Evolutionary conservation across 2,888 invertebrate genomes (phyloP), one percentile per base, ranked within the genome.

Genomic region (Merodon equestris): DNA sequence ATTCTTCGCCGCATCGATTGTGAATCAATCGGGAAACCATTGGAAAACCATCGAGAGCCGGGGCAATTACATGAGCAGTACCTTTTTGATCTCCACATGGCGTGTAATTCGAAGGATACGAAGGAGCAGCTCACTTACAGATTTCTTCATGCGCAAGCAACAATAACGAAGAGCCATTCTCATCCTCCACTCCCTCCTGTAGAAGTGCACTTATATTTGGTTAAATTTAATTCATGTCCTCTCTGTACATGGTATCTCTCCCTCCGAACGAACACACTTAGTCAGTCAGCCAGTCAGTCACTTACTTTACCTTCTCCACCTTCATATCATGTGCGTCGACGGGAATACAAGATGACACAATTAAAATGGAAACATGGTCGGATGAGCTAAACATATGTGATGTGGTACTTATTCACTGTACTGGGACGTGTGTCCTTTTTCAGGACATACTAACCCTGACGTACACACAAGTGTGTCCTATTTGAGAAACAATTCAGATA

Each of bases 321-420:
- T 17, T 7, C 38, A 40, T 63, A 61, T 68, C 51, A 63, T 63
- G 47, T 70, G 47, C 53, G 56, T 75, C 58, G 63, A 74, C 74
- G 74, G 70, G 68, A 79, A 74, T 74, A 79, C 79, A 66, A 74
- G 79, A 79, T 74, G 79, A 79, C 79, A 79, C 79, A 79, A 79
- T 79, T 79, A 79, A 79, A 79, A 79, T 74, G 60, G 70, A 70
- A 64, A 74, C 58, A 79, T 58, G 79, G 13, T 64, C 34, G 57
- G 68, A 50, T 76, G 72, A 56, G 56, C 72, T 70, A 56, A 70
- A 58, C 74, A 68, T 70, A 74, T 76, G 75, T 71, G 75, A 53
- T 70, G 68, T 42, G 10, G 40, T 40, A 44, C 17, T 38, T 27
- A 27, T 7, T 27, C 7, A 27, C 27, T 42, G 42, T 50, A 13